phyloP scores from a whole-genome alignment of 2,888 invertebrate species.

The Serrognathus titanus region DNA sequence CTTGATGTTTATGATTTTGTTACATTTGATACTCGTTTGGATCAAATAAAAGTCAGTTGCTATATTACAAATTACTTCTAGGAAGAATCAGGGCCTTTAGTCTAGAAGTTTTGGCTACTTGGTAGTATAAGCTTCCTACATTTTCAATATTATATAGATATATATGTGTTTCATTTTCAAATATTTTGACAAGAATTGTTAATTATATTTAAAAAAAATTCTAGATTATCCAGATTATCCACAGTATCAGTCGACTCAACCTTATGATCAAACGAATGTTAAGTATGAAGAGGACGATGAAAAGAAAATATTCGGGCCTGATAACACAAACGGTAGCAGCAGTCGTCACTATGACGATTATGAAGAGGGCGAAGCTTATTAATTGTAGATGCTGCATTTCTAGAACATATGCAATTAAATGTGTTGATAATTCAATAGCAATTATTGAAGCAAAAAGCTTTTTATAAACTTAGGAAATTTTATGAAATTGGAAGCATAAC shows the following conservation, averaged over 20 bases:
- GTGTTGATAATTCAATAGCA: too few species aligned
- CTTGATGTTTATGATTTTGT: conserved; percentile 4
- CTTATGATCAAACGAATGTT: conserved; percentile 60
- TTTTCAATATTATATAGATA: neutral
- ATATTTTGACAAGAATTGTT: neutral
- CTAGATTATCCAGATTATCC: conserved; percentile 74
- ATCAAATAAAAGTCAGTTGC: conserved; percentile 17
- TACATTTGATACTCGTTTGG: neutral
- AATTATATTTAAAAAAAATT: conserved; percentile 16
- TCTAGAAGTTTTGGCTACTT: conserved; percentile 40
- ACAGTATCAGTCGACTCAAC: conserved; percentile 53
- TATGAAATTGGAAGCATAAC: too few species aligned
- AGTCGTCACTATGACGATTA: conserved; percentile 47
- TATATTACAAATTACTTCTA: conserved; percentile 16
- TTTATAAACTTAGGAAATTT: too few species aligned
- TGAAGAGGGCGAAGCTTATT: conserved; percentile 50
- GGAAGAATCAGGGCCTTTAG: conserved; percentile 46
- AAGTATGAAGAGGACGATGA: conserved; percentile 70
- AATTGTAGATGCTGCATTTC: conserved; percentile 13
- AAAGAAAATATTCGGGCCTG: conserved; percentile 66
- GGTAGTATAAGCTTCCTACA: conserved; percentile 49
- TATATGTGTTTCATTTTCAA: neutral
- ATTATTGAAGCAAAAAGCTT: too few species aligned
- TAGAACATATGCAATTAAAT: too few species aligned
- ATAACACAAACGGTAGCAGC: conserved; percentile 48